phyloP scores from a whole-genome alignment of 2,113 vertebrate species.

The Caranx ignobilis region DNA sequence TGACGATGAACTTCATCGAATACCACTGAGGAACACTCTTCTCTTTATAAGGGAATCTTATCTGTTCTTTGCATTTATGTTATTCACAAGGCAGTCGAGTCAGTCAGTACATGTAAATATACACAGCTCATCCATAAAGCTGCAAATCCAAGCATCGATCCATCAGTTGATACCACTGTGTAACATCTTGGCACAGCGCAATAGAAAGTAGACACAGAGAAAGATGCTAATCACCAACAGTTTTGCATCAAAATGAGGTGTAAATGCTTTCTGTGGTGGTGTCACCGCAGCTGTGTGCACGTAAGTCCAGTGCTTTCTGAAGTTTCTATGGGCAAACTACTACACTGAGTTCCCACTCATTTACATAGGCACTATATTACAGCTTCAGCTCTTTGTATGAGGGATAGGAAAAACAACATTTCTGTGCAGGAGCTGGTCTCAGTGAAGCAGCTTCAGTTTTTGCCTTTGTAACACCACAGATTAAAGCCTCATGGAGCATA shows the following conservation, averaged over 20 bases:
- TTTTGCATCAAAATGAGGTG: no score
- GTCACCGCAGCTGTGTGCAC: not conserved
- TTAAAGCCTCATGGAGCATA: not conserved
- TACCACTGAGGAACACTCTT: not conserved
- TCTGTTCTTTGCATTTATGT: no score
- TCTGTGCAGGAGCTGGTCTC: not conserved
- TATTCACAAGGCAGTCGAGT: no score
- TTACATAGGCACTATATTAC: not conserved
- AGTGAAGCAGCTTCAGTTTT: not conserved
- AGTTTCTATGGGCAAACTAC: not conserved
- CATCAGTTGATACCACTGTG: not conserved
- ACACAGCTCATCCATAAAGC: not conserved
- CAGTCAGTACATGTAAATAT: not conserved
- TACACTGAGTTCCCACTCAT: not conserved
- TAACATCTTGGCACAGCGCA: not conserved
- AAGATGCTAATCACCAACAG: no score
- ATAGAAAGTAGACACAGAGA: no score
- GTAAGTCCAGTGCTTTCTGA: no score
- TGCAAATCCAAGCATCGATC: not conserved
- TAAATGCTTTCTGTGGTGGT: no score
- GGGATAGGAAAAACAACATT: not conserved
- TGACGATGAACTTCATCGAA: conserved; percentile 28
- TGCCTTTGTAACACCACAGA: not conserved
- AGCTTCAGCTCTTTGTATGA: not conserved
- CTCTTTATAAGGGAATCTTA: not conserved